Conservation (phyloP, 2,113 vertebrate genomes). For the Eurypyga helias region DNA sequence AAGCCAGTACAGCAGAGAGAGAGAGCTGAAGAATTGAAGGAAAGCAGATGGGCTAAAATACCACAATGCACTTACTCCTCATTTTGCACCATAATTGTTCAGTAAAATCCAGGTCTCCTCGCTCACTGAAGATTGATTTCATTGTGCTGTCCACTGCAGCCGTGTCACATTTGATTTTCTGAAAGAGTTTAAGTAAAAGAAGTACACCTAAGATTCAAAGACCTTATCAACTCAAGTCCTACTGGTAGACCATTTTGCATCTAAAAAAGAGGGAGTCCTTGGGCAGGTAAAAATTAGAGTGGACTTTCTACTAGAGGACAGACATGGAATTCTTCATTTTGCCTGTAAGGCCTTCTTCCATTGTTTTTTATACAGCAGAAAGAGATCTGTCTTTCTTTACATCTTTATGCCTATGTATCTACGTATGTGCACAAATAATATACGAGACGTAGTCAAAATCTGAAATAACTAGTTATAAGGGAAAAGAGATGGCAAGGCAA, state of each 20-base stretch:
- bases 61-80: slow-evolving; percentile 80
- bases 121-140: slow-evolving; percentile 79
- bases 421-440: not conserved
- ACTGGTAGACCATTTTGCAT: not conserved
- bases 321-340: not conserved
- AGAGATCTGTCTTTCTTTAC: not conserved
- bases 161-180: slow-evolving; percentile 73
- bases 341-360: not conserved
- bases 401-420: not conserved
- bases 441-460: rapidly evolving
- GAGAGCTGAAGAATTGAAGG: not conserved
- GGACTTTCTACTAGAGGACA: not conserved
- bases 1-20: not conserved
- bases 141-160: slow-evolving; percentile 77
- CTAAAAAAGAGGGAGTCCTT: not conserved
- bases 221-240: not conserved
- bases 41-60: not conserved
- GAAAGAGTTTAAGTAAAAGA: slow-evolving; percentile 1
- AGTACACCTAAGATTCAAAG: not conserved
- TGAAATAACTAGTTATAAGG: not conserved
- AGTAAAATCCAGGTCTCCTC: slow-evolving; percentile 91
- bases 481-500: not conserved
- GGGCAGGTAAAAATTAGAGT: not conserved
- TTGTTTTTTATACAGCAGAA: not conserved
- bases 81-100: slow-evolving; percentile 94